Base-by-base conservation (phyloP, 2,888 invertebrate genomes). In the Patella pellucida region DNA sequence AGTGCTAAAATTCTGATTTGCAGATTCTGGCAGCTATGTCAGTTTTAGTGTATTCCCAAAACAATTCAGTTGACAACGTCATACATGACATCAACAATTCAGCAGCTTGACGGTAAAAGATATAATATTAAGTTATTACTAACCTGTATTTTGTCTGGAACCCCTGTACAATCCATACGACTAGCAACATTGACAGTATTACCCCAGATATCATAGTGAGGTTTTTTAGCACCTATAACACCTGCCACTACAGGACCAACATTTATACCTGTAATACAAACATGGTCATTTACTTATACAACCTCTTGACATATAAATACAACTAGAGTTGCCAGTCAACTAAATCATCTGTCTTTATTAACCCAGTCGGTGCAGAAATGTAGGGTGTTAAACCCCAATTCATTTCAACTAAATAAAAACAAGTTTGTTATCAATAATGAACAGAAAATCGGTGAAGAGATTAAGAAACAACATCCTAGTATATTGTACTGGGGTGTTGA, bases 191-290 rank as follows among this genome's bases (percentile, higher is more conserved):
- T 97, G 0, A 97, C 97, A 0, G 96, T 96, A 91, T 97, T 96
- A 4, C 97, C 97, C 97, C 97, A 97, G 84, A 97, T 97, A 88
- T 97, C 97, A 88, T 96, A 97, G 79, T 95, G 95, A 4, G 93
- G 93, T 90, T 95, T 95, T 71, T 95, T 91, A 1, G 95, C 96
- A 62, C 97, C 97, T 82, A 97, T 97, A 0, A 97, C 97, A 0
- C 98, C 98, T 0, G 98, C 97, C 12, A 98, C 97, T 52, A 97
- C 97, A 2, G 97, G 96, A 0, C 98, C 98, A 83, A 97, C 95
- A 92, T 97, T 98, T 88, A 98, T 96, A 82, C 96, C 96, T 95
- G 90, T 56, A 82, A 78, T n/a, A 14, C 69, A 62, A 16, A 62
- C 14, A 62, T 62, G 0, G n/a, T 9, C 16, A 9, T 19, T 56